Conservation (phyloP, 2,113 vertebrate genomes). For the Myrmophylax atrothorax region DNA sequence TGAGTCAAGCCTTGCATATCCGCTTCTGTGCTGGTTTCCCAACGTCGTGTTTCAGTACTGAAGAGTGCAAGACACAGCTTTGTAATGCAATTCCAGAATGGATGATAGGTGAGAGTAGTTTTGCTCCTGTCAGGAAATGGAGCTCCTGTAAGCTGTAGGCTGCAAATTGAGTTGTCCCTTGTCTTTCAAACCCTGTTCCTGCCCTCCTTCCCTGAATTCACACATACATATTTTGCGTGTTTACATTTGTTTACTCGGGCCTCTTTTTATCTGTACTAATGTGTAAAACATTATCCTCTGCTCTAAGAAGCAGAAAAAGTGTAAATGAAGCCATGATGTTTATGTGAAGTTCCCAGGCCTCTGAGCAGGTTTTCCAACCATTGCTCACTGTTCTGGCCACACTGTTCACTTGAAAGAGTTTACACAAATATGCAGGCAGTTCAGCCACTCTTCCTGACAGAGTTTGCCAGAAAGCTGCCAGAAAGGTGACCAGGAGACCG, state of each 20-base stretch:
- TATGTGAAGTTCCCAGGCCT: not conserved
- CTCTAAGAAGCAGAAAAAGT: not conserved
- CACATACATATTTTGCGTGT: not conserved
- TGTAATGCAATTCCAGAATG: slow-evolving; percentile 68
- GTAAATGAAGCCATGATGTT: not conserved
- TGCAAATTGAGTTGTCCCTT: not conserved
- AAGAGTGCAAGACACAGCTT: slow-evolving; percentile 63
- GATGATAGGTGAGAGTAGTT: slow-evolving; percentile 52
- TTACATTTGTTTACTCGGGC: not conserved
- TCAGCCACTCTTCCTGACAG: not conserved
- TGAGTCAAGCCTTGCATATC: slow-evolving; percentile 67
- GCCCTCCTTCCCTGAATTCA: not conserved
- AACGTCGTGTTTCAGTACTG: slow-evolving; percentile 59
- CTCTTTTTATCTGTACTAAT: not conserved
- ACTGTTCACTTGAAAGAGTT: not conserved
- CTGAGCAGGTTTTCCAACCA: not conserved
- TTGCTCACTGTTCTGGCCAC: not conserved
- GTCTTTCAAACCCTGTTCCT: not conserved
- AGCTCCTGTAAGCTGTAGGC: not conserved
- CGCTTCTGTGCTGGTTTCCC: slow-evolving; percentile 73
- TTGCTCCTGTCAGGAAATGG: not conserved
- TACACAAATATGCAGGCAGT: not conserved
- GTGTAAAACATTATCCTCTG: not conserved
- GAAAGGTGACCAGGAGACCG: not conserved
- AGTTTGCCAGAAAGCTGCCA: not conserved